Conservation (phyloP, 1,140 invertebrate species). For the Charaxes varanes region DNA sequence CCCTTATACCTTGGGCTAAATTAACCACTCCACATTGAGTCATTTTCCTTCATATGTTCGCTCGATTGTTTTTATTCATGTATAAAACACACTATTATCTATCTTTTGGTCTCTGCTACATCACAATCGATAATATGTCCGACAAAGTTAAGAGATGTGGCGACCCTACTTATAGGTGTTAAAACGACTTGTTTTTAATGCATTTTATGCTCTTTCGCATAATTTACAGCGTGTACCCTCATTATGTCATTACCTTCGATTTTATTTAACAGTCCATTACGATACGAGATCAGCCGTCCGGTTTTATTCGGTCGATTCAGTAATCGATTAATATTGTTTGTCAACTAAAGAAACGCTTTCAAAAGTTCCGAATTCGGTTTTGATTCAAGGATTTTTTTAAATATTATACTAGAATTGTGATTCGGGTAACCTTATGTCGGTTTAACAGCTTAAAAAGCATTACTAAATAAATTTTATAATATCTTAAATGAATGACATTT, state of each 20-base stretch:
- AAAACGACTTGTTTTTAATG: slow-evolving; percentile 29
- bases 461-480: no score
- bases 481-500: no score
- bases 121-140: not conserved
- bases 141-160: no score
- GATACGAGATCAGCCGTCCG: slow-evolving; percentile 17
- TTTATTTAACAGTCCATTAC: slow-evolving; percentile 29
- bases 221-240: slow-evolving; percentile 27
- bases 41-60: no score
- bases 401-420: no score
- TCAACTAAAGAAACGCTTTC: slow-evolving; percentile 10
- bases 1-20: no score
- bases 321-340: slow-evolving; percentile 20
- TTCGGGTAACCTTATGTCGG: no score
- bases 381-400: slow-evolving; percentile 10
- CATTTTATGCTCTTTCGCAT: slow-evolving; percentile 23
- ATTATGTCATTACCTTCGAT: slow-evolving; percentile 30
- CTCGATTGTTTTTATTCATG: no score
- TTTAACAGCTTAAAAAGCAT: no score
- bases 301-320: slow-evolving; percentile 20
- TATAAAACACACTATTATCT: no score
- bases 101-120: not conserved
- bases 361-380: slow-evolving; percentile 11
- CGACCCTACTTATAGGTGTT: slow-evolving; percentile 17
- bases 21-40: no score